A percentile compares a stretch with the other conserved stretches of the same genome.
These are phyloP conservation scores for Drosophila kambysellisi DNA, from an alignment of 2,888 invertebrate species.

Conservation along the genomic window DNA sequence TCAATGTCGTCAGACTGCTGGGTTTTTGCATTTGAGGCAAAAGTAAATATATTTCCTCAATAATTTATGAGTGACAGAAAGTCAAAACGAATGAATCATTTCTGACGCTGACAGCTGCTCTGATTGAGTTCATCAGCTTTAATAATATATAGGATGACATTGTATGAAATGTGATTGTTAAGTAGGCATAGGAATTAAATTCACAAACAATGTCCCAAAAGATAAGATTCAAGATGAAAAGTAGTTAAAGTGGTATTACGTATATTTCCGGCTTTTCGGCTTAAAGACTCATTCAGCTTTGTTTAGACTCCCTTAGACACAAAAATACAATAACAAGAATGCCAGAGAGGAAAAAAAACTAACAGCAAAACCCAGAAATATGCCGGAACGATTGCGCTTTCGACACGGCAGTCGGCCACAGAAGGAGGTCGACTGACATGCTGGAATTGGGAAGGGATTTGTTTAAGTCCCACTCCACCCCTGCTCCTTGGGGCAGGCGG, in stretches of 20 bases:
- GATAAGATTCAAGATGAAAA: background rate
- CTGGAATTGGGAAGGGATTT: constrained; percentile 49
- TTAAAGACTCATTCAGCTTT: constrained; percentile 18
- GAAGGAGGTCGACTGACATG: constrained; percentile 25
- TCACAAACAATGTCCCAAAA: background rate
- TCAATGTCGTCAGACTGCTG: background rate
- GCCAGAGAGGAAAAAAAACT: constrained; percentile 5
- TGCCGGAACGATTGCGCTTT: constrained; percentile 47
- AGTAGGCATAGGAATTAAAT: constrained; percentile 4
- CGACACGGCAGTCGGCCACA: constrained; percentile 29
- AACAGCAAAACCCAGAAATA: constrained; percentile 42
- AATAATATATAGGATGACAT: constrained; percentile 18
- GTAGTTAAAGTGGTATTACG: constrained; percentile 24
- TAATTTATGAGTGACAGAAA: constrained; percentile 14
- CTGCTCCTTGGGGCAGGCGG: constrained; percentile 8
- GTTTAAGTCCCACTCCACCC: constrained; percentile 24
- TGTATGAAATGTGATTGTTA: constrained; percentile 6
- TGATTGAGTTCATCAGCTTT: constrained; percentile 35
- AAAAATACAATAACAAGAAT: constrained; percentile 1
- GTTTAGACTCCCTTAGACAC: constrained; percentile 7
- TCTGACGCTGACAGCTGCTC: constrained; percentile 35
- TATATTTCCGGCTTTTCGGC: constrained; percentile 23
- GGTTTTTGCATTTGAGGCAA: background rate
- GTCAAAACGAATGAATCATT: constrained; percentile 38
- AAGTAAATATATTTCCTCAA: background rate